Conservation (phyloP, 2,113 vertebrate genomes). For the Sula dactylatra region DNA sequence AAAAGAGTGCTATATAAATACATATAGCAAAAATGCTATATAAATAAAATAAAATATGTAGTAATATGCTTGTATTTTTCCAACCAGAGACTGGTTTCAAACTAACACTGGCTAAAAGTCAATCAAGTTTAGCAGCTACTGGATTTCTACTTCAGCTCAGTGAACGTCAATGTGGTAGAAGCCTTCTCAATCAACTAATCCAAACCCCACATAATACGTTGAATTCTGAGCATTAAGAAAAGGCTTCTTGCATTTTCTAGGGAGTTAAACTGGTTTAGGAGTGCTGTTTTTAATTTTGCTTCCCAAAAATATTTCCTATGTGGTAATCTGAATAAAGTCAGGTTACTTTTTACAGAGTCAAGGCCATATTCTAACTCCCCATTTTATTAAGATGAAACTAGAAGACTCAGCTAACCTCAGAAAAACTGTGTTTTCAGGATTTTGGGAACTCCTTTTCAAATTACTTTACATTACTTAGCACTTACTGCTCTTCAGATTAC, state of each 20-base stretch:
- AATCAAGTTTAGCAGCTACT: neutral
- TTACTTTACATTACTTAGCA: neutral
- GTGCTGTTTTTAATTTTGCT: neutral
- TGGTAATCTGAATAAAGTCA: neutral
- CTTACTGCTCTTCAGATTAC: neutral
- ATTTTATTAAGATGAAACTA: neutral
- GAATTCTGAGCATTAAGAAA: neutral
- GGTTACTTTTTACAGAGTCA: neutral
- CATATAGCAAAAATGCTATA: neutral
- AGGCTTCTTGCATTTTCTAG: neutral
- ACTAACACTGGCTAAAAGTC: neutral
- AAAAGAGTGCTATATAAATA: neutral
- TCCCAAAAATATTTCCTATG: neutral
- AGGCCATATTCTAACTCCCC: neutral
- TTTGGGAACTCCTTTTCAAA: neutral
- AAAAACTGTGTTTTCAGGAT: neutral
- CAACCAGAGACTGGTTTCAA: neutral
- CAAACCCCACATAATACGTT: neutral
- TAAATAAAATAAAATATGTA: neutral
- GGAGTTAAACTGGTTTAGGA: neutral
- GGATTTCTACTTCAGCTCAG: neutral
- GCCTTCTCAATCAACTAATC: neutral
- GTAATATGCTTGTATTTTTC: neutral
- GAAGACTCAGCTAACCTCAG: neutral
- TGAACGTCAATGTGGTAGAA: neutral